Evolutionary conservation across 2,888 invertebrate genomes (phyloP), one percentile per base, ranked within the genome.

Genomic region (Odontocerum albicorne): DNA sequence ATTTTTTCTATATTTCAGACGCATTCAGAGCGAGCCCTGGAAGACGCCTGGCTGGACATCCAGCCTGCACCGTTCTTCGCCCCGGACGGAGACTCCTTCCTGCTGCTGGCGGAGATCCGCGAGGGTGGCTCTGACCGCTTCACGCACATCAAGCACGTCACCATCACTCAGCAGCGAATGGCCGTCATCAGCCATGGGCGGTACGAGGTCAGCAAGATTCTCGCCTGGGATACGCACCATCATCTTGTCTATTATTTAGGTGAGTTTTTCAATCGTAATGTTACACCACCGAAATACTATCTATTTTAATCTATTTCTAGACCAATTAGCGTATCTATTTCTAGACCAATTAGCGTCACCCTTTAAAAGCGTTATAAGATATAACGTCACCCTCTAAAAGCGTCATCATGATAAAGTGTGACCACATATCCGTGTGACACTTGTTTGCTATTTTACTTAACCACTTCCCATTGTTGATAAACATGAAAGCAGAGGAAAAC

Each of bases 121-220:
- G 92, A 92, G 68, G 91, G 91, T 40, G 87, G 85, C 38, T 85
- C 86, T 59, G 91, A 92, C 69, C 86, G 88, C 69, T 92, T 86
- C 74, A 92, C 91, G 35, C 92, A 92, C 79, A 91, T 92, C 71
- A 92, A 92, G 67, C 91, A 92, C 70, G 84, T 92, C 62, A 90
- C 90, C 59, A 84, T 91, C 61, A 81, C 87, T 54, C 86, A 90
- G 65, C 89, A 90, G 69, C 82, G 90, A 65, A 89, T 91, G 67
- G 88, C 91, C 6, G 91, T 92, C 42, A 80, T 92, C 62, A 91
- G 91, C 46, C 92, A 92, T 67, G 92, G 92, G 22, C 84, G 86
- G 65, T 90, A 91, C 70, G 92, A 92, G 77, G 92, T 92, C 64
- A 78, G 83, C 61, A 82, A 85, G 69, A 91, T 93, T 67, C 78